Evolutionary conservation across 2,797 vertebrate genomes (phyloP).

Genomic region (Crenuchus spilurus): DNA sequence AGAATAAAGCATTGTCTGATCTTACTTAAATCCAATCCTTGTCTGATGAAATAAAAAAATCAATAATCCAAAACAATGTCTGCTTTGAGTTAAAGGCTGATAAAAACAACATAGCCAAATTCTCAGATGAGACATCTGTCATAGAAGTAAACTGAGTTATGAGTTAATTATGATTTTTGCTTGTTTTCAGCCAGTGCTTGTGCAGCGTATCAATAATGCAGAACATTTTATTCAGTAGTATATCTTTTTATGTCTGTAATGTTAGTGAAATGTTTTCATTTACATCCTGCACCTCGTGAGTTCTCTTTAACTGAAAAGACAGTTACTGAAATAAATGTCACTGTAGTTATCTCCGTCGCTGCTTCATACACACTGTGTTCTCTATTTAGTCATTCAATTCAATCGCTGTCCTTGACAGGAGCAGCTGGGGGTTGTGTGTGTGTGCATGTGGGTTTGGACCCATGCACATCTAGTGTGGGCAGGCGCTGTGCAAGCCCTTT

Average conservation of each 20-base stretch:
- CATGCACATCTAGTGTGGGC: background rate
- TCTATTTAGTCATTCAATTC: conserved; percentile 17
- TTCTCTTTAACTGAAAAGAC: background rate
- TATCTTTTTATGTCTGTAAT: no score
- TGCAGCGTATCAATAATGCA: background rate
- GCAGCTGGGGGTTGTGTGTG: conserved; percentile 23
- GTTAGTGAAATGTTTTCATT: background rate
- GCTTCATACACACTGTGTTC: background rate
- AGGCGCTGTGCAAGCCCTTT: conserved; percentile 16
- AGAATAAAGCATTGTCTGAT: background rate
- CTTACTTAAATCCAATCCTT: background rate
- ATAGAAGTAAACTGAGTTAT: background rate
- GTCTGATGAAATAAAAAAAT: background rate
- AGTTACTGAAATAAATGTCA: background rate
- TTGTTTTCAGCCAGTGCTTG: background rate
- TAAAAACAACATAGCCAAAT: no score
- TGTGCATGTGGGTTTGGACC: conserved; percentile 7
- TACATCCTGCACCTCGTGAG: background rate
- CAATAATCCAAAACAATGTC: background rate
- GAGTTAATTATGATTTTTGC: background rate
- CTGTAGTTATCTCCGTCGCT: background rate
- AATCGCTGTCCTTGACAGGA: conserved; percentile 49
- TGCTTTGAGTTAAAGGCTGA: background rate
- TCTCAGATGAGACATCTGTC: background rate
- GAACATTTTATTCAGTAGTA: background rate